Base-by-base conservation (phyloP, 2,113 vertebrate species). In the Rousettus leschenaultii region DNA sequence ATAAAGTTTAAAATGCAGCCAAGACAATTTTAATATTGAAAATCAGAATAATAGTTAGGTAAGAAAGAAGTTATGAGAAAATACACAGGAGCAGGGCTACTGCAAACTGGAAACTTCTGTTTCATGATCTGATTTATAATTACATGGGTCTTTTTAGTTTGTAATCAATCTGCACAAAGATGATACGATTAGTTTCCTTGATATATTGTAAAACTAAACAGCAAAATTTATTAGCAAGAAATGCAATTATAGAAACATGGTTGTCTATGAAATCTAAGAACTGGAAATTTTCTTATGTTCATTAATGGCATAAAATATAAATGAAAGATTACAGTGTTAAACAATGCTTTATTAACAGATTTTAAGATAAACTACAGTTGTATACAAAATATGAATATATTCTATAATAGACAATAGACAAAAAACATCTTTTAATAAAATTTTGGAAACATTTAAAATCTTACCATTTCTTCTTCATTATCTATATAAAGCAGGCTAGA, bases 401-500 rank as follows among this genome's bases (percentile, higher is more conserved):
- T 15, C 28, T 83, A 14, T 7, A 91, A 68, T 45, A 51, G 4
- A 7, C 6, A 45, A 45, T 45, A 51, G 9, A 43, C 15, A 7
- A 38, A 80, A 57, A 4, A 14, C n/a, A 35, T 19, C 22, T 53
- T 45, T 59, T 26, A 61, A 9, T 5, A 93, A 43, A 68, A 22
- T 9, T 1, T 43, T 45, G 24, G 22, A 90, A 77, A 55, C n/a
- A 78, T 16, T 7, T 65, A 18, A 45, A 38, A 57, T 26, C 66
- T 97, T 95, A 96, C 77, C 95, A 94, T 12, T 65, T 97, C 94
- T 74, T 96, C 86, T 59, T 93, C 7, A 38, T 45, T 59, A 0
- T 97, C 91, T 82, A 78, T 88, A 9, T 82, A 73, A 35, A 97
- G 59, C 45, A 96, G 71, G 24, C 0, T 45, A 33, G 86, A 96